Conservation (phyloP, 2,113 vertebrate species). For the Megaleporinus macrocephalus region DNA sequence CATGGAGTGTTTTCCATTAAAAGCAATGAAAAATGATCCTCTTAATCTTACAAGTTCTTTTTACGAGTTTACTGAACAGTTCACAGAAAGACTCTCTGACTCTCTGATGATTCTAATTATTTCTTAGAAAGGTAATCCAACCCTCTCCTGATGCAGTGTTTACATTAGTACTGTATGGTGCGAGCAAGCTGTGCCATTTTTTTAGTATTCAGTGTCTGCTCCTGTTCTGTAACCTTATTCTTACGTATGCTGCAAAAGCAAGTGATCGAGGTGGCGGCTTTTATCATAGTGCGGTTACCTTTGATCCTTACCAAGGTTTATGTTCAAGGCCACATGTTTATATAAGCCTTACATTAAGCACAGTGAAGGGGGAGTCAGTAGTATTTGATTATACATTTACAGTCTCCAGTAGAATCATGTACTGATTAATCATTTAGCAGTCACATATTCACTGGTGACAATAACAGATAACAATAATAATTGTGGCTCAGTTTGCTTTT, state of each 20-base stretch:
- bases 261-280: background rate
- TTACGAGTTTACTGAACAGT: background rate
- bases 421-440: too few species aligned
- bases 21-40: too few species aligned
- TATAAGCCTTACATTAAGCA: constrained; percentile 23
- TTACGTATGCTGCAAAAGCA: constrained; percentile 3
- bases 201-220: constrained; percentile 2
- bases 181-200: background rate
- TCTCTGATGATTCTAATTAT: background rate
- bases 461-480: too few species aligned
- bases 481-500: too few species aligned
- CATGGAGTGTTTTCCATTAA: too few species aligned
- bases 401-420: background rate
- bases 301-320: constrained; percentile 18
- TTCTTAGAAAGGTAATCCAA: too few species aligned
- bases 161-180: background rate
- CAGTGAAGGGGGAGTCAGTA: background rate
- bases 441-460: too few species aligned
- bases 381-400: background rate
- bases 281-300: constrained; percentile 24
- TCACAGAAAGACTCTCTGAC: background rate
- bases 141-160: background rate
- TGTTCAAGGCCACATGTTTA: background rate
- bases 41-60: background rate
- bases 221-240: constrained; percentile 20